Percentiles rank a stretch among this genome's conserved stretches.
These are phyloP conservation scores for Andrena haemorrhoa DNA, from an alignment of 2,888 invertebrate species.

Conservation along the genomic window DNA sequence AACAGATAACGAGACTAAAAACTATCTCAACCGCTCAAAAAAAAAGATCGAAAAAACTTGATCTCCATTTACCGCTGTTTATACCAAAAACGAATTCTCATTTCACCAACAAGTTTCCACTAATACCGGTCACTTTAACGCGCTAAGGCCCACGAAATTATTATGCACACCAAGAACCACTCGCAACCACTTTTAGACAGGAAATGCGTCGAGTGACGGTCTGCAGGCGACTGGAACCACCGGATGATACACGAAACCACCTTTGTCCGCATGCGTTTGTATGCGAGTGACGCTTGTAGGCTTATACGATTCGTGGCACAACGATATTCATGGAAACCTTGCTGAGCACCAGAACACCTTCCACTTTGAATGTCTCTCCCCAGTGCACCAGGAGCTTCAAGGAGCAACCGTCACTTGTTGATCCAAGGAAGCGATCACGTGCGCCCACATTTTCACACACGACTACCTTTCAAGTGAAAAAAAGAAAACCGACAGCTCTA, in stretches of 20 bases:
- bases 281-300: conserved; percentile 8
- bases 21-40: not conserved
- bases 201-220: conserved; percentile 71
- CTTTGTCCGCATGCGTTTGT: conserved; percentile 7
- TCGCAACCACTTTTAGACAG: conserved; percentile 60
- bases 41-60: not conserved
- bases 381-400: not conserved
- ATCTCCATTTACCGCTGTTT: not conserved
- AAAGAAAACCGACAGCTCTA: not conserved
- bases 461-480: not conserved
- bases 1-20: not conserved
- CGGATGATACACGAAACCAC: conserved; percentile 29
- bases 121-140: not conserved
- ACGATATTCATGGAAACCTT: conserved; percentile 53
- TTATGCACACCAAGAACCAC: conserved; percentile 52
- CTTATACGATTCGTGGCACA: conserved; percentile 9
- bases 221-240: conserved; percentile 71
- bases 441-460: conserved; percentile 2
- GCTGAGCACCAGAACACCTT: conserved; percentile 23
- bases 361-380: conserved; percentile 17
- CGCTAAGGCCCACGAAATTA: conserved; percentile 22
- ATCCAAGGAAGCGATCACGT: conserved; percentile 17
- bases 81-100: not conserved
- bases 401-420: conserved; percentile 42
- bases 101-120: conserved; percentile 5